phyloP scores from a whole-genome alignment of 1,140 invertebrate genomes.

The Plutomurus gul region DNA sequence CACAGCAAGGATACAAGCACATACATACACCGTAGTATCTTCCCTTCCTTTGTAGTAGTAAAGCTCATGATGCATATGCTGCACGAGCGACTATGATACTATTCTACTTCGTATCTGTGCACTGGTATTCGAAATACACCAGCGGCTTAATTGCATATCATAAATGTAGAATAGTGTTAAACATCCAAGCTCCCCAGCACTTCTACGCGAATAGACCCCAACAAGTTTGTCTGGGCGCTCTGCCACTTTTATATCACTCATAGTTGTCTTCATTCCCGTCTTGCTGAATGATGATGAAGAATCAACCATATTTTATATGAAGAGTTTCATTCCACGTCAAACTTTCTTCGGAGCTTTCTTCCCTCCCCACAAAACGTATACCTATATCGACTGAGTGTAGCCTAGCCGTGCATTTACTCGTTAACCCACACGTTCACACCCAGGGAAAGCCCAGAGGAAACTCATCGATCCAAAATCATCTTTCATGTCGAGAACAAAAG shows the following conservation, averaged over 20 bases:
- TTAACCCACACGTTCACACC: slow-evolving; percentile 15
- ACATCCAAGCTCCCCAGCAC: too few relatives aligned
- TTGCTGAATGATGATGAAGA: slow-evolving; percentile 7
- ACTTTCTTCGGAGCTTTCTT: slow-evolving; percentile 3
- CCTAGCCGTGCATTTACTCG: background rate
- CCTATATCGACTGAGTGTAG: background rate
- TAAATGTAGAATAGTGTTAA: too few relatives aligned
- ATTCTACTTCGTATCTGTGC: too few relatives aligned
- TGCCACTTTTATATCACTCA: slow-evolving; percentile 6
- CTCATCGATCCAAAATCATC: slow-evolving; percentile 28
- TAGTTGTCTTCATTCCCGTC: slow-evolving; percentile 26
- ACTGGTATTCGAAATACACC: too few relatives aligned
- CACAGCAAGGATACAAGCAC: too few relatives aligned
- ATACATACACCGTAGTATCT: background rate
- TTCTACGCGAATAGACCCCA: background rate
- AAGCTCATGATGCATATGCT: too few relatives aligned
- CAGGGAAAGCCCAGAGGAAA: slow-evolving; percentile 6
- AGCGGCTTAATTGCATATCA: too few relatives aligned
- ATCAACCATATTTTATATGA: slow-evolving; percentile 20
- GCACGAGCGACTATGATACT: too few relatives aligned
- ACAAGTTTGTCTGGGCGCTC: background rate
- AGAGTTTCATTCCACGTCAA: slow-evolving; percentile 4
- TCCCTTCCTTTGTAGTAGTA: background rate
- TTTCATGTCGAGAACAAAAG: slow-evolving; percentile 27
- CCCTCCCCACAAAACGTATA: background rate